Base-by-base conservation (phyloP, 2,888 invertebrate genomes). In the Monochamus alternatus region DNA sequence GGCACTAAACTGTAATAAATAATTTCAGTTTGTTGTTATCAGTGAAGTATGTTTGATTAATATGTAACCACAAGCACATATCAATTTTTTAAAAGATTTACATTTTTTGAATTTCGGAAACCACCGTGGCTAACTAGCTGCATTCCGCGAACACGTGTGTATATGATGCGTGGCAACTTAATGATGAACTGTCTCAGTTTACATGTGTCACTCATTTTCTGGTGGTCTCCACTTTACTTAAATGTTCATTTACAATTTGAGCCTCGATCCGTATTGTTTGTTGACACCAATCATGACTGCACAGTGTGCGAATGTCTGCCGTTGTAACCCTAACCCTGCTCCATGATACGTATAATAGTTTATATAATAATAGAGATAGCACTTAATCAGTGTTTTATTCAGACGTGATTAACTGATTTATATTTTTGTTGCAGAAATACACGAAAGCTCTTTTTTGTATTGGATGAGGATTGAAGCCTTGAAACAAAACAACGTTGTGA, bases 181-280 rank as follows among this genome's bases (percentile, higher is more conserved):
- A 84, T 78, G 81, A 87, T 83, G 85, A 86, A 81, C 85, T 84
- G 86, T 86, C 86, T 87, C 86, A 81, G 79, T 86, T 87, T 88
- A 88, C 89, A 89, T 87, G 85, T 89, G 89, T 88, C 89, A 89
- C 85, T 89, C 88, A 88, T 88, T 87, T 86, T 83, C 81, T 83
- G 55, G 55, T 81, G 83, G 86, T 85, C 80, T 83, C 80, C 82
- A 81, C 81, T 82, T 81, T 81, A 82, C 78, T 83, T 81, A 81
- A 83, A 82, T 80, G 79, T 80, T 84, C 86, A 86, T 85, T 86
- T 83, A 84, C 84, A 81, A 85, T 84, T 85, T 82, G 83, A 83
- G 78, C 75, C 79, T 81, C 82, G 81, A 76, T 75, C 71, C 55
- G 76, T 63, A 78, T 83, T 80, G 82, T 81, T 76, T 76, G 75